Evolutionary conservation across 2,797 vertebrate genomes (phyloP).

Genomic region (Syngnathus acus): DNA sequence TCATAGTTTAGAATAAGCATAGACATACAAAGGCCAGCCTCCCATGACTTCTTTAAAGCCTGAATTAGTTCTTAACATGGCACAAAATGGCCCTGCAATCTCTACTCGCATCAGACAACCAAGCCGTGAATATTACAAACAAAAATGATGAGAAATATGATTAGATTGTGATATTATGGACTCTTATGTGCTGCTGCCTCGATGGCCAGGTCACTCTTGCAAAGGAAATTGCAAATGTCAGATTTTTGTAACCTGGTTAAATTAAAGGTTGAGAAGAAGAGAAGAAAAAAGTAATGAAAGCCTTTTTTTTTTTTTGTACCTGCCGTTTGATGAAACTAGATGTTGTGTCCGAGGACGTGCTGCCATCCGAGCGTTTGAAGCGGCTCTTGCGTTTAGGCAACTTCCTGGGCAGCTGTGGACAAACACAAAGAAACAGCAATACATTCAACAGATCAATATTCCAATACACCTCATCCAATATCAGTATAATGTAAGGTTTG

Average conservation of each 20-base stretch:
- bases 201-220: too few relatives aligned
- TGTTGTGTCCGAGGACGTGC: conserved; percentile 76
- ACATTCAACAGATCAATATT: not conserved
- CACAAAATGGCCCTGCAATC: not conserved
- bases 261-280: too few relatives aligned
- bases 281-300: not conserved
- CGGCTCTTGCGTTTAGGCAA: conserved; percentile 75
- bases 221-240: too few relatives aligned
- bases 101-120: not conserved
- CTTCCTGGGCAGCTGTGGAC: conserved; percentile 70
- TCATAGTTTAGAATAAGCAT: not conserved
- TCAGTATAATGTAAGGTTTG: not conserved
- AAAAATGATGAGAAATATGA: not conserved
- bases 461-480: not conserved
- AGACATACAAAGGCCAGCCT: not conserved
- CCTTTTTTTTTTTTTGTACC: conserved; percentile 38
- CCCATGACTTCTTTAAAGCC: not conserved
- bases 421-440: conserved; percentile 16
- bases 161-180: too few relatives aligned
- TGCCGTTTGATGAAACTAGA: conserved; percentile 77
- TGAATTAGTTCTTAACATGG: not conserved
- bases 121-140: not conserved
- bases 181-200: too few relatives aligned
- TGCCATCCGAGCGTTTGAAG: conserved; percentile 79
- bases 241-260: too few relatives aligned